phyloP scores from a whole-genome alignment of 1,140 invertebrate genomes.

The Penaeus chinensis region DNA sequence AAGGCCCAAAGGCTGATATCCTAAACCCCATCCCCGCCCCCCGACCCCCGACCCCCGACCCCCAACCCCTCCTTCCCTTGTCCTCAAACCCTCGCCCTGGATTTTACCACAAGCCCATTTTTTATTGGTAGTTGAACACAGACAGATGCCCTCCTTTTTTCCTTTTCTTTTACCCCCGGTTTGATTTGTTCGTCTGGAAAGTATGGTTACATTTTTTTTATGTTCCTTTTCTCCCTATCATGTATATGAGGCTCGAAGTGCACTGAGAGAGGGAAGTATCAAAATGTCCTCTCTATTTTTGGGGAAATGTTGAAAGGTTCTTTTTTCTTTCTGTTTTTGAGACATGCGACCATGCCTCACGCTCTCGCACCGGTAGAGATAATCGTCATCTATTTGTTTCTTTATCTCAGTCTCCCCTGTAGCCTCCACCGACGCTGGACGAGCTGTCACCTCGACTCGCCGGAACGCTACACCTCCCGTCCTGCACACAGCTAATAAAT shows the following conservation, averaged over 20 bases:
- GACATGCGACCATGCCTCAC: too few species aligned
- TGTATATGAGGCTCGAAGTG: background rate
- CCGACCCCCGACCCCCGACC: background rate
- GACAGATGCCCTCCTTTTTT: background rate
- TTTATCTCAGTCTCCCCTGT: too few species aligned
- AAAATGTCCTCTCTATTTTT: too few species aligned
- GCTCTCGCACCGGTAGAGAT: too few species aligned
- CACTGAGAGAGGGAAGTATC: background rate
- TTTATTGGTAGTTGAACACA: background rate
- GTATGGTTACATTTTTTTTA: background rate
- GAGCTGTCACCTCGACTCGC: too few species aligned
- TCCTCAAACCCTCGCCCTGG: background rate
- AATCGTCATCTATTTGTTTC: too few species aligned
- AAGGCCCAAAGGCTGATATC: too few species aligned
- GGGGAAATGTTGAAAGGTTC: too few species aligned
- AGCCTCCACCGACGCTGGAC: too few species aligned
- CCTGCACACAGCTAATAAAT: too few species aligned
- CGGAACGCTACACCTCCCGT: too few species aligned
- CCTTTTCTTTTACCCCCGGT: conserved; percentile 2
- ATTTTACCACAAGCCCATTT: background rate
- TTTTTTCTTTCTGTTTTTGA: too few species aligned
- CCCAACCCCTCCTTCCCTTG: background rate
- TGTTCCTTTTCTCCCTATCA: background rate
- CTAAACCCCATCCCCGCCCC: background rate
- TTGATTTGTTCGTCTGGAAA: conserved; percentile 13